Evolutionary conservation across 1,140 invertebrate species (phyloP), one percentile per base, ranked within the genome.

Genomic region (Drosophila seguyi): DNA sequence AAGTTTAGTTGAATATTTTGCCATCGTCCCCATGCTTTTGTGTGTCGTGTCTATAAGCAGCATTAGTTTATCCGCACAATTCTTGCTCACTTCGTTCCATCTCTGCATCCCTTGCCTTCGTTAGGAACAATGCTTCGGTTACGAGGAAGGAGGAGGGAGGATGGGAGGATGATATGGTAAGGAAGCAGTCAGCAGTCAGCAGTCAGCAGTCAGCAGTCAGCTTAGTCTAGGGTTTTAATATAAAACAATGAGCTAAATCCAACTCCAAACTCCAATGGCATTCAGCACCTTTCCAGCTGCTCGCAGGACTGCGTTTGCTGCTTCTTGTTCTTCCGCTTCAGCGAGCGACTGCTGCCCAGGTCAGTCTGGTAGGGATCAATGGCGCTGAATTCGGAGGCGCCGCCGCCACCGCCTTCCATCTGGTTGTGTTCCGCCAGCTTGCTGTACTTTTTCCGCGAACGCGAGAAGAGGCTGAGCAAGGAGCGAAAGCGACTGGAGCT

Each of bases 241-340:
- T 90, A 90, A 90, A 90, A 90, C 86, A 90, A 77, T 79, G 71
- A 71, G 72, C 75, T 44, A 50, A 44, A 38, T n/a, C 73, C 57
- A 78, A 65, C 57, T 80, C 42, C 73, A 52, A 44, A 41, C 27
- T 29, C 29, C 29, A 31, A 31, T 11, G 55, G 47, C 63, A 27
- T 16, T 50, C 22, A 87, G 36, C 91, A 73, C 3, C 85, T 73
- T 27, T 92, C 88, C 78, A 92, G 79, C 58, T 92, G 91, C 62
- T 92, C 91, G 60, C 91, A 92, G 27, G 91, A 92, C 29, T 91
- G 87, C 22, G 86, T 91, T 20, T 90, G 86, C 3, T 77, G 69
- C 45, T 90, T 90, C 55, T 92, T 83, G 65, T 69, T 58, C 20
- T 86, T 90, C 27, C 77, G 76, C 34, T 84, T 90, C 14, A 56